Base-by-base conservation (phyloP, 2,797 vertebrate genomes). In the Pipistrellus pygmaeus region DNA sequence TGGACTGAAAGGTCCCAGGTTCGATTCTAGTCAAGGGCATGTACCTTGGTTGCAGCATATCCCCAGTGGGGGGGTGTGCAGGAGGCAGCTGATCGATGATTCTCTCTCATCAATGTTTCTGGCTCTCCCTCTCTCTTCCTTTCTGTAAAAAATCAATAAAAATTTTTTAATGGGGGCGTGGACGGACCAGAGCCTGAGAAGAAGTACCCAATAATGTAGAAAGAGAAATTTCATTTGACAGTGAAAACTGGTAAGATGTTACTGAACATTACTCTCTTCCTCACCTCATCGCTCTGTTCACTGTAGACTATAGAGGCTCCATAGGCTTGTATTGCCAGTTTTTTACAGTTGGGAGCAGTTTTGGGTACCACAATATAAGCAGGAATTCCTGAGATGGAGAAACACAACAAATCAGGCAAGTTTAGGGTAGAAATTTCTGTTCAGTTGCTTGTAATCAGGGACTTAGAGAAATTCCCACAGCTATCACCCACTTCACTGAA, bases 321-420 rank as follows among this genome's bases (percentile, higher is more conserved):
- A 0, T 98, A 98, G 88, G 90, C 73, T 46, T 75, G n/a, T 81
- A 98, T 98, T 78, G 98, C 98, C 0, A 95, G 82, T 95, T 98
- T 98, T 85, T 98, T 98, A 95, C 98, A 98, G 51, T 8, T 81
- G 0, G 98, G 97, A 55, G 98, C 98, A 35, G 97, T 98, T 2
- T 46, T 27, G 30, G 98, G 98, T 46, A 98, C 98, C 72, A 98
- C 98, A 5, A 98, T 5, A 35, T 98, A 97, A 94, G 98, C 98
- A 80, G 98, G 97, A 92, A 98, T 98, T 10, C 98, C 98, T 98
- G 94, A 2, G 81, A 41, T 25, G 66, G 1, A 60, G 93, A 95
- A 97, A 76, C 35, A 80, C 8, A 41, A 53, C 3, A 71, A 76
- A 25, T 76, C 2, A 69, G 14, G 38, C 87, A 25, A 73, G 32